A percentile compares a stretch with the other conserved stretches of the same genome.
Evolutionary conservation across 2,797 vertebrate genomes (phyloP).

Genomic region (Coregonus ussuriensis): DNA sequence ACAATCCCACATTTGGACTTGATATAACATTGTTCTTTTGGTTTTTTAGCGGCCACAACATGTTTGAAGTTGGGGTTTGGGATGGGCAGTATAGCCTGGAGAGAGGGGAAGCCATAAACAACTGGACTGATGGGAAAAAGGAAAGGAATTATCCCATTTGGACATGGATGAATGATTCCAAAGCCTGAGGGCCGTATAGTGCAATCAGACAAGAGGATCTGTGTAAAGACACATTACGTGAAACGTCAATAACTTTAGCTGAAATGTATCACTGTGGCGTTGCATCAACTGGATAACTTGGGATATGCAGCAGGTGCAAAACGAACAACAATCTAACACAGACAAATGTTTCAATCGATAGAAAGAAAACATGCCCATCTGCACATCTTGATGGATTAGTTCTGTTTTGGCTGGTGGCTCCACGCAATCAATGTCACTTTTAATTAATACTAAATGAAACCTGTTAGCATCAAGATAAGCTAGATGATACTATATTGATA

Average conservation of each 20-base stretch:
- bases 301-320: neutral
- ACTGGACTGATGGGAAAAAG: constrained; percentile 22
- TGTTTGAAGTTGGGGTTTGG: constrained; percentile 29
- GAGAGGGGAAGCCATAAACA: constrained; percentile 28
- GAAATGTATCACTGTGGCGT: neutral
- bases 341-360: constrained; percentile 5
- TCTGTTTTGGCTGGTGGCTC: constrained; percentile 7
- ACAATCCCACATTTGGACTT: constrained; percentile 55
- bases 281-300: constrained; percentile 1
- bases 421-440: constrained; percentile 26
- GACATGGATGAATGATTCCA: constrained; percentile 9
- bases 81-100: constrained; percentile 16
- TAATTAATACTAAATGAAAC: neutral
- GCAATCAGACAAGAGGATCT: constrained; percentile 18
- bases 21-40: constrained; percentile 43
- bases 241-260: neutral
- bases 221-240: neutral
- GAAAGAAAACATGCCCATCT: constrained; percentile 16
- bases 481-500: neutral
- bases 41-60: constrained; percentile 19
- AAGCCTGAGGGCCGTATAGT: constrained; percentile 19
- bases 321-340: constrained; percentile 9
- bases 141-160: constrained; percentile 17
- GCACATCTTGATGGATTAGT: constrained; percentile 34
- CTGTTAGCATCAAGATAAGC: neutral